phyloP scores from a whole-genome alignment of 2,113 vertebrate species.

The Scalopus aquaticus region DNA sequence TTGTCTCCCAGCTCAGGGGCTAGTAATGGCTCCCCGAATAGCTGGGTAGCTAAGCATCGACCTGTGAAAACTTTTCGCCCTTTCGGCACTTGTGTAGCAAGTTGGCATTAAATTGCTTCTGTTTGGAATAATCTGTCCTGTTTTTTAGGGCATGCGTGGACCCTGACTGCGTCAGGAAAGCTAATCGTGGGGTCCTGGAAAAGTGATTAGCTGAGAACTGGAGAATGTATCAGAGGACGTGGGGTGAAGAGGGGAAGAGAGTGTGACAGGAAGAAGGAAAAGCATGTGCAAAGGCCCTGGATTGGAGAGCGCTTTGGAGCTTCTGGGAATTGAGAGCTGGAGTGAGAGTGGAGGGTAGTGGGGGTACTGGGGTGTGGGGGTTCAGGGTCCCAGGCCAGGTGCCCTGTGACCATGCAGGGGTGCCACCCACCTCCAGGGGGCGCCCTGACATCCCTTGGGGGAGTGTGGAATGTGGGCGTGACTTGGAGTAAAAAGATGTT shows the following conservation, averaged over 20 bases:
- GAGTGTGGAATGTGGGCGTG: accelerated
- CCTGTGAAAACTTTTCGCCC: neutral
- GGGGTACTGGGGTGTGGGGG: neutral
- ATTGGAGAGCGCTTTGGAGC: accelerated
- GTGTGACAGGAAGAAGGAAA: neutral
- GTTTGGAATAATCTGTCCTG: neutral
- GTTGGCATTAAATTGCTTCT: neutral
- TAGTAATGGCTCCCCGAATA: neutral
- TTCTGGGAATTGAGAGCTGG: neutral
- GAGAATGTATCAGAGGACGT: neutral
- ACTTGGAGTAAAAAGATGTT: neutral
- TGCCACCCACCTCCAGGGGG: accelerated
- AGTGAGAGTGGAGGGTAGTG: accelerated
- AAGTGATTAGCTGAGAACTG: neutral
- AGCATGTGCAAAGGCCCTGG: neutral
- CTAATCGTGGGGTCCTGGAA: neutral
- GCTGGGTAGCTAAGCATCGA: neutral
- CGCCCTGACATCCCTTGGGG: neutral
- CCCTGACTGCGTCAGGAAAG: neutral
- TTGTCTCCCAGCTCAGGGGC: no score
- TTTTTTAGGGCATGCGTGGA: neutral
- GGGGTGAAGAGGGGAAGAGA: neutral
- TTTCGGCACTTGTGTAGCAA: neutral
- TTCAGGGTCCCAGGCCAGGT: no score
- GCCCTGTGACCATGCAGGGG: neutral